Evolutionary conservation across 1,140 invertebrate species (phyloP), one percentile per base, ranked within the genome.

Genomic region (Pristionchus pacificus): DNA sequence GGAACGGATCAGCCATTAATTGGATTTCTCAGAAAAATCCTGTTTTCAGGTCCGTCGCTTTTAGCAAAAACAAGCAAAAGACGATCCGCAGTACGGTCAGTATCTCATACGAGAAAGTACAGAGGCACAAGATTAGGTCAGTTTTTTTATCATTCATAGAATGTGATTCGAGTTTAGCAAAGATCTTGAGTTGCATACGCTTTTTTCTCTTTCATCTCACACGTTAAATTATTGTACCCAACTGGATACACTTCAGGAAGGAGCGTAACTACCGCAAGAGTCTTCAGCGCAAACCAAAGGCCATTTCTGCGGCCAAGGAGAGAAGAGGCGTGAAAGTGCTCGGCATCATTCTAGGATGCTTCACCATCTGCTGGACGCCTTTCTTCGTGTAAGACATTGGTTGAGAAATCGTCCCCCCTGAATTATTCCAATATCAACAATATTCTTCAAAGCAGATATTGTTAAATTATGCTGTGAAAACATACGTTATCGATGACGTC

Each of bases 301-400:
- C 83, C 33, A 83, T 83, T 65, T 83, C 81, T 2, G 81, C 81
- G 15, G 81, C 81, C 13, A 83, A 83, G 70, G 81, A 83, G 63
- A 30, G 83, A 31, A 58, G 83, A 30, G 81, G 83, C 6, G 83
- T 83, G 1, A 78, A 77, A 70, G 83, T 84, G 6, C 68, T 83
- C 13, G 81, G 81, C 14, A 83, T 83, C 30, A 83, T 83, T 60
- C 70, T 83, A 13, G 81, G 81, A 55, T 84, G 83, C 59, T 83
- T 83, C 65, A 84, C 83, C 19, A 66, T 83, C 32, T 83, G 81
- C 57, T 83, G 81, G 83, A 82, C 81, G 14, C 83, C 81, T 13
- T 83, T 83, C 66, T 82, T 83, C 67, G 68, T 84, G 74, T 79
- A 31, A 67, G 63, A n/a, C 58, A 25, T 57, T 30, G 28, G 25